A percentile compares a stretch with the other conserved stretches of the same genome.
phyloP scores from a whole-genome alignment of 1,140 invertebrate genomes.

The Cotesia glomerata region DNA sequence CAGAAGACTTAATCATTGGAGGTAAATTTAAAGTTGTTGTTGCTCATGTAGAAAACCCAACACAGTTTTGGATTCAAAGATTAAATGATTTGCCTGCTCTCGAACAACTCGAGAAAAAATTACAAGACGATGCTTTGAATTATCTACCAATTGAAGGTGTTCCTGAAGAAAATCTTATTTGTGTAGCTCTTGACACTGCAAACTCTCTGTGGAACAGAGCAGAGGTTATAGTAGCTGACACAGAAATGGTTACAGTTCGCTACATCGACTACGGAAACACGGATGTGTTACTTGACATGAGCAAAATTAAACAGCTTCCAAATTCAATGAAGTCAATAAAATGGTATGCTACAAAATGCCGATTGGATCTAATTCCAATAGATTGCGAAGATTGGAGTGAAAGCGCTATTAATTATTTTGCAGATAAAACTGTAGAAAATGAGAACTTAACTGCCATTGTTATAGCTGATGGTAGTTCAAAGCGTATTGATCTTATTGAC shows the following conservation, averaged over 20 bases:
- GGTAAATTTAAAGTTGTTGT: conserved; percentile 43
- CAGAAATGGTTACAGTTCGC: conserved; percentile 74
- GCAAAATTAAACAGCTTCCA: conserved; percentile 67
- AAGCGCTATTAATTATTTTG: conserved; percentile 67
- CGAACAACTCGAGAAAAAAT: conserved; percentile 58
- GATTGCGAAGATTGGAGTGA: conserved; percentile 72
- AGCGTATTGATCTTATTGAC: conserved; percentile 32
- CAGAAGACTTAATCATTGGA: conserved; percentile 36
- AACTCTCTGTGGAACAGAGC: conserved; percentile 83
- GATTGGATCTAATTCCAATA: conserved; percentile 70
- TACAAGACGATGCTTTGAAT: conserved; percentile 65
- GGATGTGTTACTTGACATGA: conserved; percentile 69
- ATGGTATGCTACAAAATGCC: conserved; percentile 68
- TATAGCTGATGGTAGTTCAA: conserved; percentile 29
- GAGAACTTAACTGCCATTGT: conserved; percentile 35
- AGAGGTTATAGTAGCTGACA: conserved; percentile 74
- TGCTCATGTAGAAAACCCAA: conserved; percentile 49
- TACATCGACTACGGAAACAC: conserved; percentile 87
- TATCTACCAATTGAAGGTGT: conserved; percentile 62
- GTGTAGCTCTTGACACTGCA: conserved; percentile 75
- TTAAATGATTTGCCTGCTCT: conserved; percentile 35
- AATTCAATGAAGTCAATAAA: conserved; percentile 62
- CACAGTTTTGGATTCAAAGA: conserved; percentile 52
- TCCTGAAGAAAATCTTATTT: conserved; percentile 70
- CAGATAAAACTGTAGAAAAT: conserved; percentile 57